Base-by-base conservation (phyloP, 2,888 invertebrate species). In the Deilephila elpenor region DNA sequence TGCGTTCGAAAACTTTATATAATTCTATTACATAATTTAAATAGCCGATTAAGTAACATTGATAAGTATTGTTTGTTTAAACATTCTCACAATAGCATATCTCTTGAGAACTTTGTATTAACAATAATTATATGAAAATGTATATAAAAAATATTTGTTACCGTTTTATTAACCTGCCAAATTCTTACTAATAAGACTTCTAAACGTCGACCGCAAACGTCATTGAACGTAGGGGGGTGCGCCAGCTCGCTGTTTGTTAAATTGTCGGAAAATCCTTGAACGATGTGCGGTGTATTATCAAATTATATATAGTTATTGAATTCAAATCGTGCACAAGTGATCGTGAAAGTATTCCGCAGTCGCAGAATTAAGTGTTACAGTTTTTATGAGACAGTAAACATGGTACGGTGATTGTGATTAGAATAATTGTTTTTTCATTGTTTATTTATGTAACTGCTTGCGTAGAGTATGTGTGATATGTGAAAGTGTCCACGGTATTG, bases 371-470 rank as follows among this genome's bases (percentile, higher is more conserved):
- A 71, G 67, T 67, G 73, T 64, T 67, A 59, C 75, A 75, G 70
- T 71, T 73, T 76, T 37, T 72, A 61, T 34, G 59, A 73, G 60
- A 71, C 60, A 64, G 56, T 60, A 73, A 78, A 80, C 76, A 89
- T 89, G 89, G 89, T 89, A 85, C 77, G 82, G 67, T 67, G 67
- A 44, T 67, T 67, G 67, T 67, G 67, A 67, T 67, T 67, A 51
- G 20, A 67, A 67, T 67, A 67, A 67, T 17, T 67, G 67, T 67
- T 67, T 51, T 74, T 74, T 78, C 75, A 85, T 88, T 90, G 89
- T 92, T 92, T 93, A 90, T 91, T 88, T 93, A 89, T 87, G 84
- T 91, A 90, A 89, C 88, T 88, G 81, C 79, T 84, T 85, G 84
- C 81, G 81, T 86, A 81, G 82, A 80, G 51, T 80, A 77, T 78